Evolutionary conservation across 2,888 invertebrate genomes (phyloP), one percentile per base, ranked within the genome.

Genomic region (Eilema caniola): DNA sequence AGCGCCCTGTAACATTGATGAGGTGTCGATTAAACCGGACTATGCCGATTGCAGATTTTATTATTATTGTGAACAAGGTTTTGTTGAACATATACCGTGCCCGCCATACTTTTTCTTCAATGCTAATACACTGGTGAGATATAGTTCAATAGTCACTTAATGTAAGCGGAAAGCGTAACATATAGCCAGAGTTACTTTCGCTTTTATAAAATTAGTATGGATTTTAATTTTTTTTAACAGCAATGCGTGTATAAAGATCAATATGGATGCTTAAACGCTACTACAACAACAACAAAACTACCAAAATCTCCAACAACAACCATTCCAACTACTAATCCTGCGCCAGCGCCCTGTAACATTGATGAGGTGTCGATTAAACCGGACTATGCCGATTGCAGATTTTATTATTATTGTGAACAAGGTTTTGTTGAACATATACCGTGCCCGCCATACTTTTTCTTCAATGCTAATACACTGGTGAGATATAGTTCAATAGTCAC

Each of bases 381-480:
- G 23, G 69, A 69, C 28, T 16, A 41, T 25, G 33, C 20, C 0
- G 64, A 69, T 24, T 69, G 69, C 31, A 24, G 16, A 37, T 56
- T 23, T 59, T 69, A 60, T 63, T 69, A 64, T 37, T 14, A 28
- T 3, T 69, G 69, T 47, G 28, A 31, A 10, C 16, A 64, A 3
- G 47, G 69, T 16, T 25, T n/a, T 12, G 2, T 59, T 16, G 1
- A 25, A 3, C 25, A 25, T n/a, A 5, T 28, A 5, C 57, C 31
- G 11, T 69, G 69, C 23, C 37, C 57, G 10, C 14, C 25, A 31
- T 31, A 31, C 14, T 16, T 31, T 16, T 10, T 31, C 8, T 69
- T 69, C 41, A 64, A 31, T 28, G 12, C 14, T 0, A 11, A 31
- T 1, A 31, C n/a, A 16, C n/a, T 23, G 47, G 69, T 69, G 47